Percentiles rank a stretch among this genome's conserved stretches.
Evolutionary conservation across 2,797 vertebrate species (phyloP).

Genomic region (Alca torda): DNA sequence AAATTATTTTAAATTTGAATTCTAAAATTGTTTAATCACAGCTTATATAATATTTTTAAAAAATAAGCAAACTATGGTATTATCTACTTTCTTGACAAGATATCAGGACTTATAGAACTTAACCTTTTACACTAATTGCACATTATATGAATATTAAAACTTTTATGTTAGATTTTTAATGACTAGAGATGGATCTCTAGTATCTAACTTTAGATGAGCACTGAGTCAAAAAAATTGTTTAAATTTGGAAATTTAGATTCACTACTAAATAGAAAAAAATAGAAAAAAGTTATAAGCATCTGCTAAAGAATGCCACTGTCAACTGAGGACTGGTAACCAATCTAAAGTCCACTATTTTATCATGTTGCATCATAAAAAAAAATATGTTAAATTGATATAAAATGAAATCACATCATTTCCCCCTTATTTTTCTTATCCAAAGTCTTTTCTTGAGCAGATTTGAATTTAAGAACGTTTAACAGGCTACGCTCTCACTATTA

Average conservation of each 20-base stretch:
- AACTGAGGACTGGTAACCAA: not conserved
- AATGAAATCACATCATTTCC: accelerated
- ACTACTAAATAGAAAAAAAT: not conserved
- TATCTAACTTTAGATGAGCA: not conserved
- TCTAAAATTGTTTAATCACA: not conserved
- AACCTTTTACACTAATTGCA: not conserved
- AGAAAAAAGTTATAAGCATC: not conserved
- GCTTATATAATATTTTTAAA: not conserved
- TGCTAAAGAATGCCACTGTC: not conserved
- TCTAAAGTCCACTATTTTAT: not conserved
- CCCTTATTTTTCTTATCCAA: not conserved
- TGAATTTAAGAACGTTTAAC: not conserved
- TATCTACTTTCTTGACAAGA: not conserved
- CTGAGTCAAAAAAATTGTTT: not conserved
- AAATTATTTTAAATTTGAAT: not conserved
- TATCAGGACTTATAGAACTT: not conserved
- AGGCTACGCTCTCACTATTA: not conserved
- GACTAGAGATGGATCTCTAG: not conserved
- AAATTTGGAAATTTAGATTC: not conserved
- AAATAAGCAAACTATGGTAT: not conserved
- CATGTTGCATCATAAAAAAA: not conserved
- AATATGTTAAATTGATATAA: not conserved
- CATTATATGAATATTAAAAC: not conserved
- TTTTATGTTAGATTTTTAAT: not conserved
- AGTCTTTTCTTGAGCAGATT: not conserved